These are phyloP conservation scores for Horisme vitalbata DNA, from an alignment of 2,888 invertebrate species.

Conservation along the genomic window DNA sequence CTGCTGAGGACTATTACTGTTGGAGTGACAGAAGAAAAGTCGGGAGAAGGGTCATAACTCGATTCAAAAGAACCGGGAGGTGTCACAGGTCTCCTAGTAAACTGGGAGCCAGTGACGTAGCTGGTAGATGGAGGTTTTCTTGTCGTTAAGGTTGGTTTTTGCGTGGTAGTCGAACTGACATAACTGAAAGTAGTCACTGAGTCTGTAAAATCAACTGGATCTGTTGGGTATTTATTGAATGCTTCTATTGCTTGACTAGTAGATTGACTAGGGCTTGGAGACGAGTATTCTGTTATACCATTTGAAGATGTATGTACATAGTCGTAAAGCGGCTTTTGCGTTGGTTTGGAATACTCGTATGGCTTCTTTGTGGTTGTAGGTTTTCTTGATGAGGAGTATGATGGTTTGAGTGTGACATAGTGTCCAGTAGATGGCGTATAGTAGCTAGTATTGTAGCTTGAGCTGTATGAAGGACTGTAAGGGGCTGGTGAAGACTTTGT, in stretches of 20 bases:
- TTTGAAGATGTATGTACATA: constrained; percentile 60
- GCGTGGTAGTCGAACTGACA: constrained; percentile 63
- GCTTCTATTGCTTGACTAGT: constrained; percentile 75
- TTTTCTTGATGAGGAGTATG: constrained; percentile 43
- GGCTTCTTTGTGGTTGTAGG: constrained; percentile 48
- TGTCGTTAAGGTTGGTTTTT: constrained; percentile 56
- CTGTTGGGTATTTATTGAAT: constrained; percentile 72
- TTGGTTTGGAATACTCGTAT: constrained; percentile 29
- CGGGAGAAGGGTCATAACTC: constrained; percentile 61
- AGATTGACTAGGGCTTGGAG: constrained; percentile 66
- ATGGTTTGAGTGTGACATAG: constrained; percentile 71
- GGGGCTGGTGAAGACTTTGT: constrained; percentile 70
- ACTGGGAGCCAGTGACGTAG: constrained; percentile 72
- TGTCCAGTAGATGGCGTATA: constrained; percentile 60
- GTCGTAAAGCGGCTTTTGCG: constrained; percentile 49
- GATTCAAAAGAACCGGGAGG: constrained; percentile 45
- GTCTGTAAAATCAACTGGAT: constrained; percentile 67
- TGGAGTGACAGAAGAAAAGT: constrained; percentile 76
- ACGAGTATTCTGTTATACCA: constrained; percentile 57
- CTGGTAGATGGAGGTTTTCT: constrained; percentile 72
- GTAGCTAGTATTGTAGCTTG: constrained; percentile 55
- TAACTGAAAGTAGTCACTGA: constrained; percentile 68
- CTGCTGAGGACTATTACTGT: constrained; percentile 71
- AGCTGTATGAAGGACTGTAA: constrained; percentile 48
- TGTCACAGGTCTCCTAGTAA: constrained; percentile 74